Conservation (phyloP, 1,140 invertebrate genomes). For the Physella acuta region DNA sequence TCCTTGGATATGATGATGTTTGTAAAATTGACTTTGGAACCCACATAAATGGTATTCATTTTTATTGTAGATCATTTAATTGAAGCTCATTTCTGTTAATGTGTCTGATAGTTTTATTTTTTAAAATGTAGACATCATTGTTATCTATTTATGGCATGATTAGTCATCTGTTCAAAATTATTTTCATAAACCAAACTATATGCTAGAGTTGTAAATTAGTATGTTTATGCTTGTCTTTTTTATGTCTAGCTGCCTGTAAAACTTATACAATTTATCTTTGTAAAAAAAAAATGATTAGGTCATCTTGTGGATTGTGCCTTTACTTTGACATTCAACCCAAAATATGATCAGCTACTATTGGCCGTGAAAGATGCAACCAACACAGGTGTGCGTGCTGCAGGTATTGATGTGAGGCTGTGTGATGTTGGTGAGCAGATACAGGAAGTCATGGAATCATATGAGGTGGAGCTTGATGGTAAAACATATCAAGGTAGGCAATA, state of each 20-base stretch:
- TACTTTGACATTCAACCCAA: constrained; percentile 93
- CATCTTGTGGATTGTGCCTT: constrained; percentile 99
- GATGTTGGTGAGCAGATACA: constrained; percentile 97
- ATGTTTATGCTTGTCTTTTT: not conserved
- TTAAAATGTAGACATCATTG: not conserved
- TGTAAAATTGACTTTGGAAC: constrained; percentile 99
- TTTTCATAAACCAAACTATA: not conserved
- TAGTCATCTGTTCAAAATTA: not conserved
- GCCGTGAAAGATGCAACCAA: constrained; percentile 97
- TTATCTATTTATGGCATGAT: not conserved
- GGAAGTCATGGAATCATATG: constrained; percentile 99
- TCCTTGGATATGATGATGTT: constrained; percentile 94
- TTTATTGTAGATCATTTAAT: not conserved
- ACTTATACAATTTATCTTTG: constrained; percentile 10
- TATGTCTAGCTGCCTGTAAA: not conserved
- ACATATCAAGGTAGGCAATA: constrained; percentile 75
- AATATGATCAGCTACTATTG: constrained; percentile 92
- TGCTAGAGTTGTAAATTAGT: not conserved
- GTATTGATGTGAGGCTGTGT: constrained; percentile 95
- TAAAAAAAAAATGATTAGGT: constrained; percentile 66
- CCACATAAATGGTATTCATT: constrained; percentile 84
- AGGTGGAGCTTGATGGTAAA: constrained; percentile 96
- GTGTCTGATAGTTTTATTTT: too few species aligned
- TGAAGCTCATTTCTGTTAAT: not conserved
- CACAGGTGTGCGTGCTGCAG: constrained; percentile 90